phyloP scores from a whole-genome alignment of 2,888 invertebrate genomes.

The Philonicus albiceps region DNA sequence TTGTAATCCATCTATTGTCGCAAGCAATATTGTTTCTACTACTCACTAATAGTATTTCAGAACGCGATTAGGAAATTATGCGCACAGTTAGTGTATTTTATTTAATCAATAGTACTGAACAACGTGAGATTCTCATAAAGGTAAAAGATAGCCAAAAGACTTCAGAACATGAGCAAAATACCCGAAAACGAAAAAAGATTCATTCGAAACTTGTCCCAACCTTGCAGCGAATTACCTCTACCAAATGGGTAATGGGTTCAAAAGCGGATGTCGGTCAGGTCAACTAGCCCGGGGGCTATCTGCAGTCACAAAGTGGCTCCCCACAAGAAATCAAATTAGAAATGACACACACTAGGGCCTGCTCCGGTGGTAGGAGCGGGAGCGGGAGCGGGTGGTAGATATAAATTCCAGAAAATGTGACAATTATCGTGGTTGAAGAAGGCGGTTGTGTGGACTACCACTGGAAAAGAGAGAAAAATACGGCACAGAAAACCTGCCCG shows the following conservation, averaged over 20 bases:
- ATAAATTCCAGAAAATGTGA: slow-evolving; percentile 42
- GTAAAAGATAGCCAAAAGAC: not conserved
- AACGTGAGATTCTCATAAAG: not conserved
- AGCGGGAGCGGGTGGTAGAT: not conserved
- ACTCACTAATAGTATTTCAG: no score
- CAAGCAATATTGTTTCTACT: no score
- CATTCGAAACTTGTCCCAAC: not conserved
- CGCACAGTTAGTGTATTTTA: no score
- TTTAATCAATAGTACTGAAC: not conserved
- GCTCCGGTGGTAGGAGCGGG: not conserved
- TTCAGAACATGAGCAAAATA: not conserved
- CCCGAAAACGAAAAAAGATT: not conserved
- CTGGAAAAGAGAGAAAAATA: not conserved
- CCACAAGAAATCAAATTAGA: slow-evolving; percentile 34
- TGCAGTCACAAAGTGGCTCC: not conserved
- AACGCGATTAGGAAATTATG: no score
- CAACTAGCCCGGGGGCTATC: slow-evolving; percentile 31
- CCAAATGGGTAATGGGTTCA: slow-evolving; percentile 16
- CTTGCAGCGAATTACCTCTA: not conserved
- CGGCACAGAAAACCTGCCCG: not conserved
- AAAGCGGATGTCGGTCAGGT: slow-evolving; percentile 24
- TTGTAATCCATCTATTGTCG: no score
- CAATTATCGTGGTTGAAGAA: slow-evolving; percentile 9
- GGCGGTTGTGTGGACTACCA: not conserved
- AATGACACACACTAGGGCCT: not conserved